Conservation (phyloP, 2,797 vertebrate species). For the Alcedo quadribrachys region DNA sequence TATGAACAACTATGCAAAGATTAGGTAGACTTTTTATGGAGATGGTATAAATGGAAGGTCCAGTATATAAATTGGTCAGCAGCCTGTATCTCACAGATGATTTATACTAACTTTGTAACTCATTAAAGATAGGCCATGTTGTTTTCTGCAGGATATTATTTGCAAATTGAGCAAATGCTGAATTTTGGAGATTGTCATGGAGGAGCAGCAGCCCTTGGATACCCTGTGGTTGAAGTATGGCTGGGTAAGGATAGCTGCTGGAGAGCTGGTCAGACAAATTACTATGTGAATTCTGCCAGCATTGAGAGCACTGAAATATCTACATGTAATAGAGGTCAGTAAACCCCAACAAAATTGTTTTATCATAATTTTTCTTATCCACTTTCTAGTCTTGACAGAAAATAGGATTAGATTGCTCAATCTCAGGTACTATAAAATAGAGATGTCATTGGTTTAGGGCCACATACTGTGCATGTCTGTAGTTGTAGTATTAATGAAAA, state of each 20-base stretch:
- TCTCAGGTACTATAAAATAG: not conserved
- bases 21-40: not conserved
- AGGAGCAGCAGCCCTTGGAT: not conserved
- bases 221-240: accelerated
- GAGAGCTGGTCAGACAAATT: not conserved
- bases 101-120: not conserved
- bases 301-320: not conserved
- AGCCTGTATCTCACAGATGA: not conserved
- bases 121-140: not conserved
- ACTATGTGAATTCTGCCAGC: not conserved
- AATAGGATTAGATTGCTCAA: not conserved
- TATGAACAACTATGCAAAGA: not conserved
- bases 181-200: accelerated
- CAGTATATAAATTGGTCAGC: not conserved
- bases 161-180: not conserved
- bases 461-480: not conserved
- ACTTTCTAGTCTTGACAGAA: not conserved
- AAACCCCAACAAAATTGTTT: not conserved
- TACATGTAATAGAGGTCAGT: not conserved
- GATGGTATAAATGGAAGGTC: not conserved
- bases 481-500: not conserved
- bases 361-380: not conserved
- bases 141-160: not conserved
- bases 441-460: not conserved
- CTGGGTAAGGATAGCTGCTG: not conserved